phyloP scores from a whole-genome alignment of 2,113 vertebrate species.

The Craseonycteris thonglongyai region DNA sequence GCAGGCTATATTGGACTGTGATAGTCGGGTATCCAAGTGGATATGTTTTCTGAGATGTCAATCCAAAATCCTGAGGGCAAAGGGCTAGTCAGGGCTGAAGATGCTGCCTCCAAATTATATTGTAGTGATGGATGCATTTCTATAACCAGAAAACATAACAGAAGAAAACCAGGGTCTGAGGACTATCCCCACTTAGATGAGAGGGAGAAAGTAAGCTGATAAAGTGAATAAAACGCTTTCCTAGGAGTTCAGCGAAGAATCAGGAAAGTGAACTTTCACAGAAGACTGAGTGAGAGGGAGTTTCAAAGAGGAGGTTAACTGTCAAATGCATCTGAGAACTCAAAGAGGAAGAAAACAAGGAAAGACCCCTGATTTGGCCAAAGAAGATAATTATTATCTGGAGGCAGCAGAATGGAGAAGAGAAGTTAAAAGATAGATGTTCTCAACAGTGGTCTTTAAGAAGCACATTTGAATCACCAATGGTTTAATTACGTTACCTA shows the following conservation, averaged over 20 bases:
- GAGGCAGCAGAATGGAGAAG: neutral
- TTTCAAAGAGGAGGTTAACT: neutral
- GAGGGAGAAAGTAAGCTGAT: neutral
- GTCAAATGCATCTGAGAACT: neutral
- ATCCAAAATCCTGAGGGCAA: neutral
- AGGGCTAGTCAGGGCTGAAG: no score
- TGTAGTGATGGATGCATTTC: neutral
- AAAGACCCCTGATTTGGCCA: constrained; percentile 30
- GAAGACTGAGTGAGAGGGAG: neutral
- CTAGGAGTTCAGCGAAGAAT: neutral
- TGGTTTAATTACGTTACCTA: neutral
- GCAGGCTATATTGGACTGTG: neutral
- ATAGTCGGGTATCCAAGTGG: neutral
- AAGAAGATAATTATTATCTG: constrained; percentile 29
- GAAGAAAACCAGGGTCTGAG: neutral
- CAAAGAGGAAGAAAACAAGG: neutral
- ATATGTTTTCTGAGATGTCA: neutral
- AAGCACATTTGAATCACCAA: neutral
- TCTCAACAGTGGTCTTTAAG: neutral
- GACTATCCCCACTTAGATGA: neutral
- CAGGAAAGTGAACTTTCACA: neutral
- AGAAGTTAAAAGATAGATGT: neutral
- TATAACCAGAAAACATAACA: neutral
- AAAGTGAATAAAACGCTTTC: neutral
- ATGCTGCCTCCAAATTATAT: neutral